Evolutionary conservation across 1,140 invertebrate genomes (phyloP).

Genomic region (Leptopilina clavipes): DNA sequence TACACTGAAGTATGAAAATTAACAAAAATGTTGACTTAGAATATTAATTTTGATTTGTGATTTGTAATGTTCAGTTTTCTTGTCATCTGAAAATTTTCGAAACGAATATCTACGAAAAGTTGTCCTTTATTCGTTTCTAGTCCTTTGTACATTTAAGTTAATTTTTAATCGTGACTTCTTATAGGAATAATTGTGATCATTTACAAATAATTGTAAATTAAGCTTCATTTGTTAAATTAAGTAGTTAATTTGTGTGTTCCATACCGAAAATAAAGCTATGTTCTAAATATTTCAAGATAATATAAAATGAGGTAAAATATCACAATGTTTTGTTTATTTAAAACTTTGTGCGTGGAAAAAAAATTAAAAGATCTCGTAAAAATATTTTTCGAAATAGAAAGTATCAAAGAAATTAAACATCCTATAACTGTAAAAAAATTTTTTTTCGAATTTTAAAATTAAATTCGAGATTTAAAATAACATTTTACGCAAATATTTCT

Average conservation of each 20-base stretch:
- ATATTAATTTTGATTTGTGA: background rate
- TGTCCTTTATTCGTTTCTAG: background rate
- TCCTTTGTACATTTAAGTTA: background rate
- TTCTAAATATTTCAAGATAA: background rate
- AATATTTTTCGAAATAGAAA: background rate
- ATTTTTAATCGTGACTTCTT: background rate
- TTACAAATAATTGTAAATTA: background rate
- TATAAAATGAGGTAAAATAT: slow-evolving; percentile 14
- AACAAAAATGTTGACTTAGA: slow-evolving; percentile 1
- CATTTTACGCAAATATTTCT: background rate
- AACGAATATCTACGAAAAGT: background rate
- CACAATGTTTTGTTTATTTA: background rate
- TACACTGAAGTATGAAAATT: too few species aligned
- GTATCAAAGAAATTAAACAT: too few species aligned
- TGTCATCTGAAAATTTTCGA: background rate
- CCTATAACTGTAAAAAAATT: too few species aligned
- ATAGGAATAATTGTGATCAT: background rate
- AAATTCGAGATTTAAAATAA: too few species aligned
- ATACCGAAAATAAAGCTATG: background rate
- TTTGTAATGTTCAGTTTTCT: background rate
- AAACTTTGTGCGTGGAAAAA: background rate
- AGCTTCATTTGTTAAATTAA: background rate
- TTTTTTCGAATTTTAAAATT: too few species aligned
- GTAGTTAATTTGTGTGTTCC: background rate
- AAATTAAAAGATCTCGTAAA: background rate